Evolutionary conservation across 2,113 vertebrate genomes (phyloP), one percentile per base, ranked within the genome.

Genomic region (Pelobates fuscus): DNA sequence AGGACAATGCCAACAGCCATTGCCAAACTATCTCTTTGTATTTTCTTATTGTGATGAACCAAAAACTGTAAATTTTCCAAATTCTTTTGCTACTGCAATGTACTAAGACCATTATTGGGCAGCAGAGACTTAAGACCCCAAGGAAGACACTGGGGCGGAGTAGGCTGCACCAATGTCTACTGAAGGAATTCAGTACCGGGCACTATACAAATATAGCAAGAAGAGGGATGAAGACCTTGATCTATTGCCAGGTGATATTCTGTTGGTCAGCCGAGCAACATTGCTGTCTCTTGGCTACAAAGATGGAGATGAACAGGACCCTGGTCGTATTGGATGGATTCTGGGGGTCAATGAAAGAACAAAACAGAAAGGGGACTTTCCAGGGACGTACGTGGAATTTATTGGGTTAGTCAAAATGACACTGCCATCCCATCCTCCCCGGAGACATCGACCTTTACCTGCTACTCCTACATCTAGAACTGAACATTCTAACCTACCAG

Each of bases 181-280:
- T 0, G 94, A 98, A 20, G 93, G 94, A 46, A 97, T 96, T 86
- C 95, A 95, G 80, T 98, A 96, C 83, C 88, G 94, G 0, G 95
- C 94, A 0, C 89, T 97, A 70, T 95, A 95, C 80, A 79, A 83
- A 0, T 98, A 96, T 82, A 82, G 82, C 69, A 97, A 94, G 81
- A 95, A 98, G 81, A 92, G 93, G 1, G 94, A 94, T 0, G 94
- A 96, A 79, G 96, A 98, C 90, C 88, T 98, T 70, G 95, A 98
- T 49, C 89, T 98, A 80, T 81, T 91, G 77, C 91, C 95, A 0
- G 94, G 94, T 1, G 96, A 98, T 80, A 81, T 93, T 61, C 86
- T 98, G 83, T 94, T 93, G 0, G 95, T 98, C 54, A 93, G 93
- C 90, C 91, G 91, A 75, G 93, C 89, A 0, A 93, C 95, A 20